Evolutionary conservation across 2,888 invertebrate species (phyloP).

Genomic region (Archips xylosteana): DNA sequence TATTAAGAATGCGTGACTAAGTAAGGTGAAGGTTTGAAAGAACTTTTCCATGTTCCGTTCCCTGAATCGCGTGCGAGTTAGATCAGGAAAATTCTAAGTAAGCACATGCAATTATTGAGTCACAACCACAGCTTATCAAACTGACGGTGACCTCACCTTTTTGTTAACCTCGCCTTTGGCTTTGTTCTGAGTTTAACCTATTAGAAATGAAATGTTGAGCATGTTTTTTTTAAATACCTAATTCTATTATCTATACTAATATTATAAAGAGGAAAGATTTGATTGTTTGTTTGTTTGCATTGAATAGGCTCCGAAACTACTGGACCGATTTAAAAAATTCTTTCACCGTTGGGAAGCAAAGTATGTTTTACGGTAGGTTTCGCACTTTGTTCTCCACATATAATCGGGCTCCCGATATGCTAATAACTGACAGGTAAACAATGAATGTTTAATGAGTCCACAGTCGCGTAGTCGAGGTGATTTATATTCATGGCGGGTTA

Average conservation of each 20-base stretch:
- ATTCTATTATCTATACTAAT: no score
- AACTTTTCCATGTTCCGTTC: conserved; percentile 41
- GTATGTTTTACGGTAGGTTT: not conserved
- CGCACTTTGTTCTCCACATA: not conserved
- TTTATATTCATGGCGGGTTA: conserved; percentile 68
- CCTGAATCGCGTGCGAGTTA: conserved; percentile 47
- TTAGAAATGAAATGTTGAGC: not conserved
- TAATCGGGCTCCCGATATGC: conserved; percentile 54
- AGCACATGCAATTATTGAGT: conserved; percentile 40
- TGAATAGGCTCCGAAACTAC: no score
- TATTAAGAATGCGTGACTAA: conserved; percentile 58
- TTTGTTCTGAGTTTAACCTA: not conserved
- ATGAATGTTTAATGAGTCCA: conserved; percentile 65
- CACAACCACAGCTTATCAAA: conserved; percentile 31
- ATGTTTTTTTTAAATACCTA: no score
- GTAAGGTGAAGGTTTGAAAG: conserved; percentile 46
- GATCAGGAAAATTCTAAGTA: conserved; percentile 29
- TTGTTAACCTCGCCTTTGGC: conserved; percentile 7
- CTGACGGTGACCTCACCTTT: conserved; percentile 30
- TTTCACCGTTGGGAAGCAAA: no score
- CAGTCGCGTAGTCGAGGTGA: conserved; percentile 57
- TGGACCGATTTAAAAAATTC: no score
- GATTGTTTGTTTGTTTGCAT: no score
- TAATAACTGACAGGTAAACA: conserved; percentile 63
- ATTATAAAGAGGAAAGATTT: no score